Percentiles rank a stretch among this genome's conserved stretches.
Conservation (phyloP, 2,797 vertebrate species). For the Bucorvus abyssinicus region DNA sequence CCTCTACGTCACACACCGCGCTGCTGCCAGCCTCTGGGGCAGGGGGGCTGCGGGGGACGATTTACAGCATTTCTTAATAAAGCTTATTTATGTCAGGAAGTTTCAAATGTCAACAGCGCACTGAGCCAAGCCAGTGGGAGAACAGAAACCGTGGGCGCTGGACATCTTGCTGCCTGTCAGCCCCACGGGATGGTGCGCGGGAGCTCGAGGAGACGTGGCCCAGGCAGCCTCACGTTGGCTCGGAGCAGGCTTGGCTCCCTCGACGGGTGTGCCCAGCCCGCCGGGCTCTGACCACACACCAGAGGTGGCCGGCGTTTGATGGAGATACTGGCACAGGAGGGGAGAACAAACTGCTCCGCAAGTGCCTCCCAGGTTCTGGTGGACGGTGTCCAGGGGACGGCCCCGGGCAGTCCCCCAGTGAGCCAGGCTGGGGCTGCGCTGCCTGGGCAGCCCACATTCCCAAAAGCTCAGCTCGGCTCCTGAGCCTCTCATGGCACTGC, state of each 20-base stretch:
- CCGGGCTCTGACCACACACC: fast-evolving
- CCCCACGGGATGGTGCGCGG: fast-evolving
- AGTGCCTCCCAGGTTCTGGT: neutral
- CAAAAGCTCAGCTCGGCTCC: neutral
- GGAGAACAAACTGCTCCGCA: fast-evolving
- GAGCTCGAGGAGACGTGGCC: neutral
- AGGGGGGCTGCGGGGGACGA: neutral
- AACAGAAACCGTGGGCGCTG: neutral
- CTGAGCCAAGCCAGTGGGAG: neutral
- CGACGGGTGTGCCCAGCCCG: fast-evolving
- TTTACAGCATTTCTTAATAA: constrained; percentile 22
- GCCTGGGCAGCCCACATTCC: neutral
- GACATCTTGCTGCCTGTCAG: neutral
- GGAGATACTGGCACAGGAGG: fast-evolving
- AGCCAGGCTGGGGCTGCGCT: neutral
- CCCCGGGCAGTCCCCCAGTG: neutral
- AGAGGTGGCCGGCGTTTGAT: fast-evolving
- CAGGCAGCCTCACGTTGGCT: fast-evolving
- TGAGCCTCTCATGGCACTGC: neutral
- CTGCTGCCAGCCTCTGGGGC: neutral
- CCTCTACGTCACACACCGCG: neutral
- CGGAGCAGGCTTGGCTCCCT: neutral
- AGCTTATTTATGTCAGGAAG: constrained; percentile 23
- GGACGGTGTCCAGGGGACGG: neutral
- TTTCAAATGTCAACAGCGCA: neutral